Conservation (phyloP, 2,888 invertebrate genomes). For the Chironomus riparius region DNA sequence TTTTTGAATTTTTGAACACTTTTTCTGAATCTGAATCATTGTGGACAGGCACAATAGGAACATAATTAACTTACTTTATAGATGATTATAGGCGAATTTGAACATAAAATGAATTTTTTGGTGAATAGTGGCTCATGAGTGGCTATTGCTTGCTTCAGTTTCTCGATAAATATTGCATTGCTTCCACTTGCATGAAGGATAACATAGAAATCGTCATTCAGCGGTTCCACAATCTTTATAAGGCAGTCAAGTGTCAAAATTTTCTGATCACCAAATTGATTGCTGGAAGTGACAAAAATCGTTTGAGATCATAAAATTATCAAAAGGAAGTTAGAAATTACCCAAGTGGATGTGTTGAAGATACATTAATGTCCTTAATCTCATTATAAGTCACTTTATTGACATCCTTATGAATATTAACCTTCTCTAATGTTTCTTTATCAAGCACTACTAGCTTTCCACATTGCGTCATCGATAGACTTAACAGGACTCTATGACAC, state of each 20-base stretch:
- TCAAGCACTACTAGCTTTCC: slow-evolving; percentile 40
- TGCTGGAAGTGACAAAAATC: slow-evolving; percentile 31
- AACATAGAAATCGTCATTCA: slow-evolving; percentile 34
- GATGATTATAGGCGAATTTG: slow-evolving; percentile 39
- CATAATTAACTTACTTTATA: not conserved
- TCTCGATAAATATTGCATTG: not conserved
- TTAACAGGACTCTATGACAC: slow-evolving; percentile 40
- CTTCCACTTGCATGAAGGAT: slow-evolving; percentile 32
- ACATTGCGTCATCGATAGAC: slow-evolving; percentile 39
- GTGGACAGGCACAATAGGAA: not conserved
- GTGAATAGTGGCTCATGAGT: slow-evolving; percentile 31
- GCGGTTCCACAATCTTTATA: slow-evolving; percentile 36
- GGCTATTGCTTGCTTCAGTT: slow-evolving; percentile 15
- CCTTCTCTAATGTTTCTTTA: slow-evolving; percentile 37
- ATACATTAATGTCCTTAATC: slow-evolving; percentile 39
- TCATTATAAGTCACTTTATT: slow-evolving; percentile 35
- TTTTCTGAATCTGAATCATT: no score
- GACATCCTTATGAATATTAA: slow-evolving; percentile 35
- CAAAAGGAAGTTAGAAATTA: slow-evolving; percentile 29
- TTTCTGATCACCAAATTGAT: slow-evolving; percentile 39
- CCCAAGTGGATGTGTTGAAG: slow-evolving; percentile 41
- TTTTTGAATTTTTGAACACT: no score
- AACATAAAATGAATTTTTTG: slow-evolving; percentile 38
- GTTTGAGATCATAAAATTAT: not conserved
- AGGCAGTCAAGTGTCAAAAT: slow-evolving; percentile 37